Evolutionary conservation across 1,140 invertebrate species (phyloP), one percentile per base, ranked within the genome.

Genomic region (Pseudomyrmex pallidus): DNA sequence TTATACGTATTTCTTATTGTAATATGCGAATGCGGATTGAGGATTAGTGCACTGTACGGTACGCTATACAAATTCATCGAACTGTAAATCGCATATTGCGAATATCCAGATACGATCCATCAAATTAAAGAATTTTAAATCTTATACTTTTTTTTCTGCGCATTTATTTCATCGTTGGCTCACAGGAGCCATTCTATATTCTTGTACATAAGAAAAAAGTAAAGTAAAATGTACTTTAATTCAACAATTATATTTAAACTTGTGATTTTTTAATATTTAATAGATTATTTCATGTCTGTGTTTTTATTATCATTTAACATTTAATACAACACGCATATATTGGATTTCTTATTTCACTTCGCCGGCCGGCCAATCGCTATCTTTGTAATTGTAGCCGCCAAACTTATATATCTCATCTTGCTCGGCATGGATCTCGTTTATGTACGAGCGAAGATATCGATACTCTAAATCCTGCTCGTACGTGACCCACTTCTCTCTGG

Each of bases 401-500:
- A 90, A 90, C 9, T 90, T 22, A n/a, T 86, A 35, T 52, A 86
- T 87, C 48, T 90, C 89, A 9, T 9, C 20, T 52, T 35, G 67
- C 8, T 90, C 89, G 9, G 20, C 67, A 7, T n/a, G 0, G 46
- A 90, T 78, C 10, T 90, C 88, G 0, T 78, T 0, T 3, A 90
- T 15, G 10, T 88, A 88, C 1, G 57, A 46, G 0, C 2, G 0
- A 5, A 90, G 62, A 7, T 90, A 90, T 64, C 88, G 83, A 52
- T 90, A 88, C 13, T 72, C 54, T 7, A 73, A 5, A 62, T 90
- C 88, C 52, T 90, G 66, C 50, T 90, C 89, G 52, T 35, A 90
- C 13, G 89, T 90, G 64, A 88, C 59, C 89, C 88, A 90, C 66
- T 90, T 74, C 10, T 90, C 84, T n/a, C 52, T 35, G 0, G 89